These are phyloP conservation scores for Eumeta japonica DNA, from an alignment of 1,140 invertebrate genomes.

Conservation along the genomic window DNA sequence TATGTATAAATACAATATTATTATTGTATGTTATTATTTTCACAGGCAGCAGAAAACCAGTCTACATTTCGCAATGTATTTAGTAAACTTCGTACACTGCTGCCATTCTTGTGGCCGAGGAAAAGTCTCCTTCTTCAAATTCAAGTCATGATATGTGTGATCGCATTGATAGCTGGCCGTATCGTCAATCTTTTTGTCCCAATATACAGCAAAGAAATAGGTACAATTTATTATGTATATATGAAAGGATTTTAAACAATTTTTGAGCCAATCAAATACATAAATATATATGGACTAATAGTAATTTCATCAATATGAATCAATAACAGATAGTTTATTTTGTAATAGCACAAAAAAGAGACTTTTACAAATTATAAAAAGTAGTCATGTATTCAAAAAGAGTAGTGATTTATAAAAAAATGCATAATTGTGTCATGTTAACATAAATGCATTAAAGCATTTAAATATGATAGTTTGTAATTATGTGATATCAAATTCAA, in stretches of 20 bases:
- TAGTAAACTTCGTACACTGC: conserved; percentile 75
- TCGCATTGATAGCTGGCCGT: conserved; percentile 74
- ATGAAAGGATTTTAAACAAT: background rate
- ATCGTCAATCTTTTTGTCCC: conserved; percentile 92
- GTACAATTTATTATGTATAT: conserved; percentile 48
- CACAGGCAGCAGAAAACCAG: conserved; percentile 57
- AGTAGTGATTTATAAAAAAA: too few relatives aligned
- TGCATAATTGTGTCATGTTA: too few relatives aligned
- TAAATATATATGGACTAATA: conserved; percentile 6
- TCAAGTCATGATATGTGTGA: conserved; percentile 80
- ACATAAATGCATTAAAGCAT: too few relatives aligned
- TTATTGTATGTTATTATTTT: too few relatives aligned
- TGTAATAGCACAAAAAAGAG: background rate
- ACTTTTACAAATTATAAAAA: background rate
- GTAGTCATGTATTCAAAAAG: too few relatives aligned
- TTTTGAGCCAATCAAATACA: conserved; percentile 6
- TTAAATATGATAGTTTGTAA: too few relatives aligned
- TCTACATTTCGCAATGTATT: conserved; percentile 80
- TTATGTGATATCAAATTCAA: too few relatives aligned
- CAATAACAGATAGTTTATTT: background rate
- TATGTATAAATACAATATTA: too few relatives aligned
- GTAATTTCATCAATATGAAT: conserved; percentile 8
- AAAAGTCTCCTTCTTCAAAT: conserved; percentile 76
- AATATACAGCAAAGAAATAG: conserved; percentile 89
- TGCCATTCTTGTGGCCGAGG: conserved; percentile 94